phyloP scores from a whole-genome alignment of 2,797 vertebrate genomes.

The Gadopsis marmoratus region DNA sequence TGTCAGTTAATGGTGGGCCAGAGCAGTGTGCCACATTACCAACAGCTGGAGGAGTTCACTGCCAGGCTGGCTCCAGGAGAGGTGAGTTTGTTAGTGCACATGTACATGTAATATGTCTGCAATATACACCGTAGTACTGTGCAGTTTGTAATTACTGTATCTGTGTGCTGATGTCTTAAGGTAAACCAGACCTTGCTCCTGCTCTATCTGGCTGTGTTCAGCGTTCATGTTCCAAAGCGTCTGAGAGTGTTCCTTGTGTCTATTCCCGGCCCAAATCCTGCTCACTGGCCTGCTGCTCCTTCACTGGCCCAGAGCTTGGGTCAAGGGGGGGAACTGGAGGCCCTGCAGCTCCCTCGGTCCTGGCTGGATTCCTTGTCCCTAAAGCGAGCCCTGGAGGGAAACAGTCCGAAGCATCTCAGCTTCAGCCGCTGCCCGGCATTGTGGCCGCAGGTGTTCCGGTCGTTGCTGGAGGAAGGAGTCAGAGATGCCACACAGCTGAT shows the following conservation, averaged over 20 bases:
- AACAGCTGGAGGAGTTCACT: constrained; percentile 93
- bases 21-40: constrained; percentile 98
- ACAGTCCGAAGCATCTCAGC: constrained; percentile 93
- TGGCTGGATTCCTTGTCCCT: constrained; percentile 92
- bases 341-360: constrained; percentile 93
- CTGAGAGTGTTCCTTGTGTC: constrained; percentile 94
- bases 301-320: constrained; percentile 90
- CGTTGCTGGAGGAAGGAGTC: constrained; percentile 84
- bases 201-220: constrained; percentile 95
- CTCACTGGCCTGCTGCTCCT: constrained; percentile 86
- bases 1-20: constrained; percentile 97
- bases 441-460: constrained; percentile 89
- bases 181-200: constrained; percentile 93
- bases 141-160: background rate
- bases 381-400: constrained; percentile 90
- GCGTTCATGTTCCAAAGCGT: constrained; percentile 92
- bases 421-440: constrained; percentile 92
- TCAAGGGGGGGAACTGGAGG: constrained; percentile 88
- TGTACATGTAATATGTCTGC: background rate
- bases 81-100: constrained; percentile 73
- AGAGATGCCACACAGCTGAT: constrained; percentile 88
- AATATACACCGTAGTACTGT: background rate
- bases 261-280: constrained; percentile 91
- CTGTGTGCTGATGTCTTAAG: constrained; percentile 50
- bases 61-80: constrained; percentile 95